These are phyloP conservation scores for Aythya baeri DNA, from an alignment of 2,113 vertebrate genomes.

Conservation along the genomic window DNA sequence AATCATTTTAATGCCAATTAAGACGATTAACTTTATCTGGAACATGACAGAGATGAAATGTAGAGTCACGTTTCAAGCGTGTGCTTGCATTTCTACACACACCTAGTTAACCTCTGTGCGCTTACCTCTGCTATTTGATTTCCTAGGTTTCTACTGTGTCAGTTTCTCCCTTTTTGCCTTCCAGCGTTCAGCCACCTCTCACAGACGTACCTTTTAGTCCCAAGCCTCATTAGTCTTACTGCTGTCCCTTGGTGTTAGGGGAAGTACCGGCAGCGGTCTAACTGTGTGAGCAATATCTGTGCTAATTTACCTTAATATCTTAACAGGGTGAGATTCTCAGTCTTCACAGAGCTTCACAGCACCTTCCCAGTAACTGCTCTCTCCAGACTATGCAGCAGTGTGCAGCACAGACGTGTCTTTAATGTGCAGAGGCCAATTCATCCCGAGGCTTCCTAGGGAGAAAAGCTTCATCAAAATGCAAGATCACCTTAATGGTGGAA, in stretches of 20 bases:
- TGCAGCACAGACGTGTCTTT: neutral
- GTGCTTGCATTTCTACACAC: neutral
- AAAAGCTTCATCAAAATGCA: slow-evolving; percentile 7
- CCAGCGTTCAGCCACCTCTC: neutral
- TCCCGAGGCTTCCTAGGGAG: neutral
- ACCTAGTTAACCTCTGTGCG: neutral
- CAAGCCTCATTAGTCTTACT: slow-evolving; percentile 39
- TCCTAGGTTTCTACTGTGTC: neutral
- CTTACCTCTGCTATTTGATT: neutral
- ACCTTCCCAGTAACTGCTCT: neutral
- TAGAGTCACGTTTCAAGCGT: neutral
- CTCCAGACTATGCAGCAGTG: neutral
- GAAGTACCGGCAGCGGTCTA: neutral
- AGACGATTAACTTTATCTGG: slow-evolving; percentile 41
- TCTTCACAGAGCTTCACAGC: neutral
- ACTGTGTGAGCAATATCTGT: neutral
- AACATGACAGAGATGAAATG: neutral
- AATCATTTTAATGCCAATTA: neutral
- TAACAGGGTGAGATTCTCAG: neutral
- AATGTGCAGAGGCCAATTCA: neutral
- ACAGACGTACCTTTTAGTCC: neutral
- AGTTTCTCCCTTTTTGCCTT: neutral
- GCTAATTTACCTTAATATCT: slow-evolving; percentile 24
- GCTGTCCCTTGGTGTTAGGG: neutral
- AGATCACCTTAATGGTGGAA: neutral